A percentile compares a stretch with the other conserved stretches of the same genome.
Evolutionary conservation across 2,888 invertebrate species (phyloP).

Genomic region (Pantelozetes paolii): DNA sequence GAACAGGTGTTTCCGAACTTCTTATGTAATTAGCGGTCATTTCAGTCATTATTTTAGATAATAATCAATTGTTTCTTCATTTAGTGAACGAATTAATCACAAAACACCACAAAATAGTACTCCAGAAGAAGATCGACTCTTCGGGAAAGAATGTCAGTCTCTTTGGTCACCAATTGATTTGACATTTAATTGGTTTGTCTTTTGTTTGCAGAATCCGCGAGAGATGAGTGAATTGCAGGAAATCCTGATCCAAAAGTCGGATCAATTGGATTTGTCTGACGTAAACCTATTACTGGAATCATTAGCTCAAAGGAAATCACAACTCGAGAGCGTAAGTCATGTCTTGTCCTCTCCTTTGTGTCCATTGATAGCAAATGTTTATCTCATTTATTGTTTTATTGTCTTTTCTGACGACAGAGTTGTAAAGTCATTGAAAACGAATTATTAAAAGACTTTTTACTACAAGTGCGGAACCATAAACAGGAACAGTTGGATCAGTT

Average conservation of each 20-base stretch:
- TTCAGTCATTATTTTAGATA: background rate
- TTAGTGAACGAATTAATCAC: conserved; percentile 72
- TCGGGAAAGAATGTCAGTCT: conserved; percentile 29
- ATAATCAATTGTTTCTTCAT: conserved; percentile 42
- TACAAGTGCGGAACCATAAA: conserved; percentile 69
- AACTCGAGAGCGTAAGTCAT: conserved; percentile 67
- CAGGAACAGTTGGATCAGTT: conserved; percentile 65
- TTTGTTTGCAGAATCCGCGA: conserved; percentile 20
- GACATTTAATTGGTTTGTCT: background rate
- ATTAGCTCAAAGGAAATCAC: conserved; percentile 69
- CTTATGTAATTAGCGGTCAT: conserved; percentile 54
- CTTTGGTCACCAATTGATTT: background rate
- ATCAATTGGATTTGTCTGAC: conserved; percentile 65
- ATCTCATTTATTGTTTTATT: conserved; percentile 33
- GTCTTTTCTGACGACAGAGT: conserved; percentile 49
- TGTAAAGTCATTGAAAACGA: conserved; percentile 69
- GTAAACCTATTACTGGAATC: conserved; percentile 76
- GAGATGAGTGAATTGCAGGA: conserved; percentile 47
- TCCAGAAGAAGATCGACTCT: conserved; percentile 45
- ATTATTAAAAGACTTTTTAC: conserved; percentile 75
- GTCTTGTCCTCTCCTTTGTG: background rate
- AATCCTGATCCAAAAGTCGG: conserved; percentile 48
- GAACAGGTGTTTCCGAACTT: conserved; percentile 82
- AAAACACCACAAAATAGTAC: conserved; percentile 58
- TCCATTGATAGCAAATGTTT: background rate